Evolutionary conservation across 2,797 vertebrate genomes (phyloP).

Genomic region (Smutsia temminckii): DNA sequence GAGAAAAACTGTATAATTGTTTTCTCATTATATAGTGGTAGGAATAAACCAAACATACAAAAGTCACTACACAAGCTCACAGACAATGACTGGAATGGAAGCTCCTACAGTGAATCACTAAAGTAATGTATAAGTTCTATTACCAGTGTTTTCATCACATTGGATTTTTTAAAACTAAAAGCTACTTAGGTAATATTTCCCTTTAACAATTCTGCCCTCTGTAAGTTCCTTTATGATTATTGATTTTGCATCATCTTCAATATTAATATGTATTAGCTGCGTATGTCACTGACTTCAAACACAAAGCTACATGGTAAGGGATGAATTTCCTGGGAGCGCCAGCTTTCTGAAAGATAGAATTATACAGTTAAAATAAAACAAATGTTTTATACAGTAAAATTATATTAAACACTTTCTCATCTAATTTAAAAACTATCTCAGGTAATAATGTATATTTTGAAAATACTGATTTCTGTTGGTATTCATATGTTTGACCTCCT

Average conservation of each 20-base stretch:
- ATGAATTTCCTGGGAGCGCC: conserved; percentile 70
- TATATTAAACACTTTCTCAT: conserved; percentile 85
- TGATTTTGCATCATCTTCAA: conserved; percentile 68
- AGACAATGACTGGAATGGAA: conserved; percentile 60
- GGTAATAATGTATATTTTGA: conserved; percentile 86
- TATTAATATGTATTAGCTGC: conserved; percentile 68
- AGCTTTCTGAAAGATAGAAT: conserved; percentile 84
- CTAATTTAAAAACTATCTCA: conserved; percentile 85
- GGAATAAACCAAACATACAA: conserved; percentile 66
- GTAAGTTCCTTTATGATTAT: conserved; percentile 54
- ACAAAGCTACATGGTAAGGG: conserved; percentile 68
- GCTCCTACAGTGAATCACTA: conserved; percentile 58
- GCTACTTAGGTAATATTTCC: conserved; percentile 71
- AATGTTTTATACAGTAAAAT: conserved; percentile 88
- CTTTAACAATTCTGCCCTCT: conserved; percentile 63
- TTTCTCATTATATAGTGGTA: conserved; percentile 54
- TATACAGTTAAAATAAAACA: conserved; percentile 87
- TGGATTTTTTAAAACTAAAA: conserved; percentile 64
- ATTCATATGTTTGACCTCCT: conserved; percentile 85
- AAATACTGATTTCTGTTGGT: conserved; percentile 85
- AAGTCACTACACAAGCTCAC: conserved; percentile 61
- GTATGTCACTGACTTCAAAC: conserved; percentile 76
- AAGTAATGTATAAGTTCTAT: conserved; percentile 64
- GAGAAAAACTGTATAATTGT: conserved; percentile 69
- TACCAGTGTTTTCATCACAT: conserved; percentile 68